Evolutionary conservation across 2,797 vertebrate species (phyloP).

Genomic region (Propithecus perrieri): DNA sequence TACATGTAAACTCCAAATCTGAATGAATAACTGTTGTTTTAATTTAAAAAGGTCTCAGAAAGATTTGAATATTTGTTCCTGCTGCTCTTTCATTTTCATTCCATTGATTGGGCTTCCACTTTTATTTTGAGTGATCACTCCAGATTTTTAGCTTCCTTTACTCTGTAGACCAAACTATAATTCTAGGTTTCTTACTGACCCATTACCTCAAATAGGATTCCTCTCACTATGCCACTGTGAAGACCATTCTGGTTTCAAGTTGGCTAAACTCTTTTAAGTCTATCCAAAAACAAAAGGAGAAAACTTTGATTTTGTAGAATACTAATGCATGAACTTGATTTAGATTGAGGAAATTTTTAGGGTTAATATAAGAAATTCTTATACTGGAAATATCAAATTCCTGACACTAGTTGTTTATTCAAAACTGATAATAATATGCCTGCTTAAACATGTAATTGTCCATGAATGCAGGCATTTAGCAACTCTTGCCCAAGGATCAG

Average conservation of each 20-base stretch:
- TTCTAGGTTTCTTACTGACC: neutral
- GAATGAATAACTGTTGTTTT: neutral
- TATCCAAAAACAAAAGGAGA: neutral
- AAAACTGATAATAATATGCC: neutral
- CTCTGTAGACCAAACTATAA: neutral
- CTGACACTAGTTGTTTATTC: neutral
- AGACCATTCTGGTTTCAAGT: neutral
- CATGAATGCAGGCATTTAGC: neutral
- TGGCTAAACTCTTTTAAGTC: neutral
- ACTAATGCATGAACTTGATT: neutral
- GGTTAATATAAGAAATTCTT: neutral
- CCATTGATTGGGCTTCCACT: neutral
- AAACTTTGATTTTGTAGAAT: neutral
- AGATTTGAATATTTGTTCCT: neutral
- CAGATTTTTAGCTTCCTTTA: neutral
- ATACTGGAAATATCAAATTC: neutral
- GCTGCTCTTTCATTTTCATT: neutral
- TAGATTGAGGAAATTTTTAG: neutral
- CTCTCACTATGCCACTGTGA: neutral
- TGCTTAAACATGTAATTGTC: neutral
- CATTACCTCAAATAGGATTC: neutral
- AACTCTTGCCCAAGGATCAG: neutral
- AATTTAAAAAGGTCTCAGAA: neutral
- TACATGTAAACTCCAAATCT: neutral
- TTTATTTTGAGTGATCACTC: neutral